Conservation (phyloP, 1,140 invertebrate species). For the Rhizoglyphus robini region DNA sequence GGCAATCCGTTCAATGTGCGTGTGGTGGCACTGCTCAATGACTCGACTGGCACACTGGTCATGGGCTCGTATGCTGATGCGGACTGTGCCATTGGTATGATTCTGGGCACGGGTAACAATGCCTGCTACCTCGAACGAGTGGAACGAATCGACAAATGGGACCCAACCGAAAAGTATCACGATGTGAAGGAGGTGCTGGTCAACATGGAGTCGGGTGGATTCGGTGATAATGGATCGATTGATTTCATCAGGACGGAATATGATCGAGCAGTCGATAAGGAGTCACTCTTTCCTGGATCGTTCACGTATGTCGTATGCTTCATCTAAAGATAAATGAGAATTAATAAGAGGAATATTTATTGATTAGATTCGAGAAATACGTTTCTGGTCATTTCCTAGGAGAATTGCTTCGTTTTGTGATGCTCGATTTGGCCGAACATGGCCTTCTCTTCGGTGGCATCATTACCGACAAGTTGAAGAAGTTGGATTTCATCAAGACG, state of each 20-base stretch:
- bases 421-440: conserved; percentile 40
- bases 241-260: conserved; percentile 60
- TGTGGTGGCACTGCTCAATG: conserved; percentile 59
- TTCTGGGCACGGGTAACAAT: conserved; percentile 58
- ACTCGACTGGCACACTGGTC: conserved; percentile 54
- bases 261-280: conserved; percentile 43
- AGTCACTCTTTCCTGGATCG: conserved; percentile 33
- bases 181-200: conserved; percentile 47
- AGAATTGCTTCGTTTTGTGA: conserved; percentile 44
- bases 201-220: conserved; percentile 70
- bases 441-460: conserved; percentile 43
- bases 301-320: conserved; percentile 30
- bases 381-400: conserved; percentile 88
- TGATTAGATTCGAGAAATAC: conserved; percentile 52
- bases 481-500: conserved; percentile 44
- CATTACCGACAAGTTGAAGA: conserved; percentile 33
- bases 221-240: conserved; percentile 61
- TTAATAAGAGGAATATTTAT: neutral
- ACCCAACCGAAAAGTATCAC: conserved; percentile 27
- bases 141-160: conserved; percentile 48
- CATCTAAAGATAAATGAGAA: neutral
- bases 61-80: conserved; percentile 43
- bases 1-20: conserved; percentile 46
- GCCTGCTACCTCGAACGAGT: conserved; percentile 61
- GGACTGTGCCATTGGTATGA: conserved; percentile 43